phyloP scores from a whole-genome alignment of 2,113 vertebrate genomes.

The Nothoprocta perdicaria region DNA sequence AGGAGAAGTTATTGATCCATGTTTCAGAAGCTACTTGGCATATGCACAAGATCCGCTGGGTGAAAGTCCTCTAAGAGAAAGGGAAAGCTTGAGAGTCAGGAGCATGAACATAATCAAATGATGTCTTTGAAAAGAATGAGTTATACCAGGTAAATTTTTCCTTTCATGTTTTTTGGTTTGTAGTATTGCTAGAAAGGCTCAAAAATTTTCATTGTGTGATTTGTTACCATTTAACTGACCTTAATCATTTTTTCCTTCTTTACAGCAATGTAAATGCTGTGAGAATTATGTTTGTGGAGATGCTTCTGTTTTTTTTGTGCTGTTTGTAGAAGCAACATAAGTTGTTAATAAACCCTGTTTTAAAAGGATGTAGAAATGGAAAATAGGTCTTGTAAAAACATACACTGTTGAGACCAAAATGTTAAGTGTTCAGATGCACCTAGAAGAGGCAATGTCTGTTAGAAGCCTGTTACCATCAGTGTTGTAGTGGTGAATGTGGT shows the following conservation, averaged over 20 bases:
- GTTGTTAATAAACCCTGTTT: not conserved
- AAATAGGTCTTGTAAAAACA: not conserved
- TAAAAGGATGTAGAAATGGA: not conserved
- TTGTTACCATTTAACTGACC: not conserved
- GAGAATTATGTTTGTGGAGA: not conserved
- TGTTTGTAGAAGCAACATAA: not conserved
- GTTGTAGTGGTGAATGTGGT: not conserved
- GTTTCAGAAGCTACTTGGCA: not conserved
- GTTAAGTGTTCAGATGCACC: not conserved
- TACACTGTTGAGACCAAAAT: not conserved
- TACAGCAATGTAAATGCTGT: not conserved
- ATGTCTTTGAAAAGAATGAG: not conserved
- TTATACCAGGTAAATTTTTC: not conserved
- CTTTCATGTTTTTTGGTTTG: not conserved
- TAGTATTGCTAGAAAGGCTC: not conserved
- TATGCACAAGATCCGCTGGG: not conserved
- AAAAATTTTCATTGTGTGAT: rapidly evolving
- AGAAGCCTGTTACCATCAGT: not conserved
- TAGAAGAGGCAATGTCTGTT: not conserved
- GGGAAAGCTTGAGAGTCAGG: not conserved
- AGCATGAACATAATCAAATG: not conserved
- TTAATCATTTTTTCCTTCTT: not conserved
- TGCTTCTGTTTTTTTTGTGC: not conserved
- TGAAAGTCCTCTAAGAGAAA: not conserved
- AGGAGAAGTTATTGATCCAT: not conserved